Evolutionary conservation across 35 echinoderm and acorn worm genomes (phyloP), one percentile per base, ranked within the genome.

Genomic region (Apostichopus parvimensis): DNA sequence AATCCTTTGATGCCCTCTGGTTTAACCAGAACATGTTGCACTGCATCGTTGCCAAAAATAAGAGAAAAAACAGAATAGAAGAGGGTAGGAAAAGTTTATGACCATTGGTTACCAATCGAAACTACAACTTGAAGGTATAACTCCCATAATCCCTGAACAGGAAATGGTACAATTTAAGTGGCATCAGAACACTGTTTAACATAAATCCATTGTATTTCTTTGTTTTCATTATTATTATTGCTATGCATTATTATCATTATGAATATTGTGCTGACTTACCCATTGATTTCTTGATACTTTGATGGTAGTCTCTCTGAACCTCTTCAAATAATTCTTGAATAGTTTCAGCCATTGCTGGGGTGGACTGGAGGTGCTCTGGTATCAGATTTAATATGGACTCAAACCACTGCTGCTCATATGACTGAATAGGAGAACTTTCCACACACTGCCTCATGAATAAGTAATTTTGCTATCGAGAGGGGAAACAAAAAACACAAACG

Each of bases 211-310:
- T 45, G 34, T 45, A 4, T 45, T 45, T 45, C 0, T 45, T 45
- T 45, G 34, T 4, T 45, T 45, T 45, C 2, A 0, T 45, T 45
- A 4, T 45, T 45, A 45, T 45, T 45, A 45, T 45, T 45, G 34
- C 34, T 45, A 45, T 4, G 34, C 34, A 45, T 45, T 4, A 45
- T 45, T 45, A 45, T 28, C 1, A 28, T 45, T 45, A 45, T 45
- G 34, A 4, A 4, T 45, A 45, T 45, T 45, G 34, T 45, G 34
- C 28, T 58, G 7, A 92, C 93, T 93, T 87, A 98, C 97, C 95
- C 97, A 98, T 98, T 10, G 97, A 95, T 80, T 95, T 98, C 64
- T 96, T 95, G 78, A 98, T 98, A 85, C 97, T 98, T 45, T 79
- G 90, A 13, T 92, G 87, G 77, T 94, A 96, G 59, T 98, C 94